Conservation (phyloP, 2,797 vertebrate species). For the Myripristis murdjan region DNA sequence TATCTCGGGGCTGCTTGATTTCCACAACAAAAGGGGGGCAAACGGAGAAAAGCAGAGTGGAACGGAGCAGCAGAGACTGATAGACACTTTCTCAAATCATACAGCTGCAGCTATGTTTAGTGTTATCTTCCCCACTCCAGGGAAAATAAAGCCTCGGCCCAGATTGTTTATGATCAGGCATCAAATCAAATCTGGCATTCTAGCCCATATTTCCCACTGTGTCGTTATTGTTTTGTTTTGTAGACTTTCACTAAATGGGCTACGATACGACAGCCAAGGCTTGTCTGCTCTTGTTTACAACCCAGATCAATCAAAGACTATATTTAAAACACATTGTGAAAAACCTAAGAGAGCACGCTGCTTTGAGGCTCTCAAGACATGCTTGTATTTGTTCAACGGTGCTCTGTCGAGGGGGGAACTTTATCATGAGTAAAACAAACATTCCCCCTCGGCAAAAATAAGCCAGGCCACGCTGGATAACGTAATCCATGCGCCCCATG, state of each 20-base stretch:
- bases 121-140: slow-evolving; percentile 45
- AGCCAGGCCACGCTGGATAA: slow-evolving; percentile 48
- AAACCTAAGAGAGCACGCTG: slow-evolving; percentile 68
- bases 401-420: slow-evolving; percentile 56
- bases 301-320: slow-evolving; percentile 69
- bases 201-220: slow-evolving; percentile 33
- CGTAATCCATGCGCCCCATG: slow-evolving; percentile 50
- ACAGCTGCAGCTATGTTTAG: slow-evolving; percentile 65
- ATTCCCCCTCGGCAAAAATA: slow-evolving; percentile 63
- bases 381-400: slow-evolving; percentile 50
- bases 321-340: slow-evolving; percentile 82
- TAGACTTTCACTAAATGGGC: slow-evolving; percentile 39
- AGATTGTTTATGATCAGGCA: slow-evolving; percentile 71
- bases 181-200: slow-evolving; percentile 64
- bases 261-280: slow-evolving; percentile 51
- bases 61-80: slow-evolving; percentile 63
- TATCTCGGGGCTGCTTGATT: slow-evolving; percentile 81
- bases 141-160: slow-evolving; percentile 64
- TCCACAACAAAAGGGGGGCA: slow-evolving; percentile 73
- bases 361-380: slow-evolving; percentile 59
- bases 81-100: slow-evolving; percentile 67
- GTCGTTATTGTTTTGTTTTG: slow-evolving; percentile 27
- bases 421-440: slow-evolving; percentile 76
- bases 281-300: slow-evolving; percentile 73
- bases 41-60: slow-evolving; percentile 39